A percentile compares a stretch with the other conserved stretches of the same genome.
phyloP scores from a whole-genome alignment of 1,140 invertebrate species.

The Mercenaria mercenaria region DNA sequence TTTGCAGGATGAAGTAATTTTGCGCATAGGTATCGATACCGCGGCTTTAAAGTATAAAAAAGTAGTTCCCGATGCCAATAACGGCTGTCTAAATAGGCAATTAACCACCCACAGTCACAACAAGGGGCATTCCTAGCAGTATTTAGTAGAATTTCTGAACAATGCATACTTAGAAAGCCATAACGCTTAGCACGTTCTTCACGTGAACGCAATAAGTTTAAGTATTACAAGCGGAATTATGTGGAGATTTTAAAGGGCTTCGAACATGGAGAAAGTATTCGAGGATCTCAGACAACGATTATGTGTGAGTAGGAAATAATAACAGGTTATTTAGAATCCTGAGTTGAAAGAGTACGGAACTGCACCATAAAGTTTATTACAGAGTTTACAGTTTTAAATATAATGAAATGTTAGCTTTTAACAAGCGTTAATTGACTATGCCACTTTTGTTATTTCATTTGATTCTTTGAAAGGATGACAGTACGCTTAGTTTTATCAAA shows the following conservation, averaged over 20 bases:
- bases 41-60: background rate
- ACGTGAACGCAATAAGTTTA: background rate
- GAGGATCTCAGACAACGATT: constrained; percentile 19
- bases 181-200: constrained; percentile 4
- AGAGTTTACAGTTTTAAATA: too few species aligned
- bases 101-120: constrained; percentile 20
- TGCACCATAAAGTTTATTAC: background rate
- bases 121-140: background rate
- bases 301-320: background rate
- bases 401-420: too few species aligned
- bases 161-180: background rate
- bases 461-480: too few species aligned
- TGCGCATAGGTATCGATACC: background rate
- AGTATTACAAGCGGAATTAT: background rate
- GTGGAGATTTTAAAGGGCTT: background rate
- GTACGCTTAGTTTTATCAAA: too few species aligned
- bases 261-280: background rate
- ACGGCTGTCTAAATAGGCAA: constrained; percentile 9
- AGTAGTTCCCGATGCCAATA: background rate
- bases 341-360: background rate
- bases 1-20: background rate
- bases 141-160: background rate
- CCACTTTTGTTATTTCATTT: too few species aligned
- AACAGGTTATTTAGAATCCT: background rate
- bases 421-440: too few species aligned